These are phyloP conservation scores for Cremastinae sp. DNA, from an alignment of 2,888 invertebrate genomes.

Conservation along the genomic window DNA sequence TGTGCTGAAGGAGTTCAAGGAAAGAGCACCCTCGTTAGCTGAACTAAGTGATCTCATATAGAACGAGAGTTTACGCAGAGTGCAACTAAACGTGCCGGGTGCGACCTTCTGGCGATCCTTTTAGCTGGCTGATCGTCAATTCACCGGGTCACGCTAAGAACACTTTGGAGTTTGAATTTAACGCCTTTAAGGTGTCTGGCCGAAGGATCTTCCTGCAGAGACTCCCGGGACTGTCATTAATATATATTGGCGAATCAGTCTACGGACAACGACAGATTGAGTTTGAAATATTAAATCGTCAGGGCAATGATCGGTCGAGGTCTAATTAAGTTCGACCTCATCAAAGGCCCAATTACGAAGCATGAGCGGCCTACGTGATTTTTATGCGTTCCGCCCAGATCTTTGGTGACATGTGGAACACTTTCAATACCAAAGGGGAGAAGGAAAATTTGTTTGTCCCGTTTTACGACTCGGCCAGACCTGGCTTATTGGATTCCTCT, in stretches of 20 bases:
- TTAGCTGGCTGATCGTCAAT: slow-evolving; percentile 33
- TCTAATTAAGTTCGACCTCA: too few relatives aligned
- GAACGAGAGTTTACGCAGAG: slow-evolving; percentile 80
- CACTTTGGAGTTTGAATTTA: background rate
- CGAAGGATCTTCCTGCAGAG: background rate
- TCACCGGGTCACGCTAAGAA: background rate
- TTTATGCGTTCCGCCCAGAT: slow-evolving; percentile 7
- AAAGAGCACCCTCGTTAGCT: slow-evolving; percentile 74
- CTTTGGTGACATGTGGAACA: too few relatives aligned
- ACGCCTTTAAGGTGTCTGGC: too few relatives aligned
- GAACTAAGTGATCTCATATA: slow-evolving; percentile 79
- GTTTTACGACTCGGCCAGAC: slow-evolving; percentile 78
- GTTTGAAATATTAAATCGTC: slow-evolving; percentile 77
- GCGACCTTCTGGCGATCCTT: slow-evolving; percentile 13
- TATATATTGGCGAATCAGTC: slow-evolving; percentile 67
- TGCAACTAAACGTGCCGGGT: slow-evolving; percentile 69
- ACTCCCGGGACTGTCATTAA: slow-evolving; percentile 65
- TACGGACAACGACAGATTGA: slow-evolving; percentile 67
- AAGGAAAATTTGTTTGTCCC: slow-evolving; percentile 79
- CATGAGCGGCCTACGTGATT: slow-evolving; percentile 9
- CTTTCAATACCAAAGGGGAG: too few relatives aligned
- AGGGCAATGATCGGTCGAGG: slow-evolving; percentile 23
- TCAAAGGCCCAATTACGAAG: background rate
- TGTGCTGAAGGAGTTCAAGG: slow-evolving; percentile 22
- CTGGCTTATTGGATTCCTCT: slow-evolving; percentile 78